phyloP scores from a whole-genome alignment of 1,140 invertebrate species.

The Halesus radiatus region DNA sequence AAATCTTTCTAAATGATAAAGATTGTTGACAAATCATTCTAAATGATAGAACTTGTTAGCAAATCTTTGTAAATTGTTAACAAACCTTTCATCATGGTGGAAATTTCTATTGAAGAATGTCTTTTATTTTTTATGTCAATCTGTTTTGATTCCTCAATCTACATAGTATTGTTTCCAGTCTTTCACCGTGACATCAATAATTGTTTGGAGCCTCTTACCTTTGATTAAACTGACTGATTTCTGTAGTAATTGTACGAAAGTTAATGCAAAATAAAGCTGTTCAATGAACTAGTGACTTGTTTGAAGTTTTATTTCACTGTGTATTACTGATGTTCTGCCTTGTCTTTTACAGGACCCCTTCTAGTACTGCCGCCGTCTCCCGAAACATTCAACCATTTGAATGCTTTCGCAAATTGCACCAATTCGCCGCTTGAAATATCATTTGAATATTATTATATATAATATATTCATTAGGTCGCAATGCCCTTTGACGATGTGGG shows the following conservation, averaged over 20 bases:
- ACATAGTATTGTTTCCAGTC: too few relatives aligned
- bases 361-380: slow-evolving; percentile 44
- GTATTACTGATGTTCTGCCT: slow-evolving; percentile 53
- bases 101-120: too few relatives aligned
- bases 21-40: not conserved
- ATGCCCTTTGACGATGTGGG: too few relatives aligned
- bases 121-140: too few relatives aligned
- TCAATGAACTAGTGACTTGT: not conserved
- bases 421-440: slow-evolving; percentile 44
- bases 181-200: too few relatives aligned
- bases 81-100: too few relatives aligned
- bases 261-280: slow-evolving; percentile 6
- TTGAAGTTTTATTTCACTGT: slow-evolving; percentile 50
- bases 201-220: too few relatives aligned
- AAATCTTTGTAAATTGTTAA: too few relatives aligned
- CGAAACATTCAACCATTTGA: slow-evolving; percentile 41
- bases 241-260: not conserved
- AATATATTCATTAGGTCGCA: not conserved
- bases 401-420: slow-evolving; percentile 41
- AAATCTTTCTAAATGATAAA: too few relatives aligned
- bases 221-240: too few relatives aligned
- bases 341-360: slow-evolving; percentile 52
- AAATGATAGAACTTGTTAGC: too few relatives aligned
- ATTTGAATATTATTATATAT: slow-evolving; percentile 5
- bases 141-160: too few relatives aligned